Evolutionary conservation across 2,888 invertebrate genomes (phyloP).

Genomic region (Vesta saturnalis): DNA sequence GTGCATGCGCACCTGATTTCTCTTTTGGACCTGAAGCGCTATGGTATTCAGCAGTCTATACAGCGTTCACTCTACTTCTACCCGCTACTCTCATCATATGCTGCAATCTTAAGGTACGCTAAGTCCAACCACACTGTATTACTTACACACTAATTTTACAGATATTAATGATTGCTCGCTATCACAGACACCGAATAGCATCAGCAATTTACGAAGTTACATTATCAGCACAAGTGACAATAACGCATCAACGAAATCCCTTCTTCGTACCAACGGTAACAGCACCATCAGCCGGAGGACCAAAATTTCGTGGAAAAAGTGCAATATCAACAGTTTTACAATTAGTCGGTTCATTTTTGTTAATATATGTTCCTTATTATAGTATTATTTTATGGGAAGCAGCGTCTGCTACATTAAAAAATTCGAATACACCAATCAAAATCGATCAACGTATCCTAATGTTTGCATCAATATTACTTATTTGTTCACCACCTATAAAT

Average conservation of each 20-base stretch:
- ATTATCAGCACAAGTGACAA: conserved; percentile 83
- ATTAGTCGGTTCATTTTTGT: conserved; percentile 75
- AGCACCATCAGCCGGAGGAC: conserved; percentile 64
- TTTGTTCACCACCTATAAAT: conserved; percentile 78
- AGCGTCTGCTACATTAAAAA: conserved; percentile 54
- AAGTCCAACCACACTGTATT: background rate
- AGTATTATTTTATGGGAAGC: conserved; percentile 76
- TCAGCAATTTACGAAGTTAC: conserved; percentile 88
- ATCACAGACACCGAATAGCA: conserved; percentile 84
- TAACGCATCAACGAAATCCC: conserved; percentile 83
- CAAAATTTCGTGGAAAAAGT: conserved; percentile 65
- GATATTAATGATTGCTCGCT: conserved; percentile 73
- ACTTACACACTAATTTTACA: conserved; percentile 46
- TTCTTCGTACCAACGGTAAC: conserved; percentile 77
- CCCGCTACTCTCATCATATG: conserved; percentile 75
- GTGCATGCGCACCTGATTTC: conserved; percentile 75
- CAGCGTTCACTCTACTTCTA: conserved; percentile 71
- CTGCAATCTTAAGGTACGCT: conserved; percentile 74
- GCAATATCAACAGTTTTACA: conserved; percentile 77
- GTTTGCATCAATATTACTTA: conserved; percentile 71
- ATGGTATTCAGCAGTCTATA: conserved; percentile 74
- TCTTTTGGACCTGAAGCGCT: conserved; percentile 69
- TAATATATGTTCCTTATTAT: conserved; percentile 81
- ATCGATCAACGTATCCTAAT: conserved; percentile 66
- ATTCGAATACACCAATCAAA: conserved; percentile 42